Evolutionary conservation across 2,113 vertebrate species (phyloP).

Genomic region (Mungos mungo): DNA sequence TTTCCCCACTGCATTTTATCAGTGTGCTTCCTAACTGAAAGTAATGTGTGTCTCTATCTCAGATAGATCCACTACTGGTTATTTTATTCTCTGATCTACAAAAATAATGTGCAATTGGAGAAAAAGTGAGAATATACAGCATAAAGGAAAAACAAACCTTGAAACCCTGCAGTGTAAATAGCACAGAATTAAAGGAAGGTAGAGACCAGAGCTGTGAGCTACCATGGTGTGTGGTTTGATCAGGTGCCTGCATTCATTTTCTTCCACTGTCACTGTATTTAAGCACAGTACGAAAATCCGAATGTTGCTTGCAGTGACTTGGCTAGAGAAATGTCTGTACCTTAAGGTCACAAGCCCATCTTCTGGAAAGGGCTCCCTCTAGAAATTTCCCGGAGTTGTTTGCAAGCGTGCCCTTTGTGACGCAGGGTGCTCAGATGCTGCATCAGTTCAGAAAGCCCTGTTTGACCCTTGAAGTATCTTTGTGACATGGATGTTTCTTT

Average conservation of each 20-base stretch:
- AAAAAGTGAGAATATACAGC: constrained; percentile 2
- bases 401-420: neutral
- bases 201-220: neutral
- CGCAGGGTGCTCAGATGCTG: neutral
- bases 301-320: neutral
- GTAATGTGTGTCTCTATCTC: neutral
- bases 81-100: constrained; percentile 11
- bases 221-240: neutral
- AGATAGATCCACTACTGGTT: neutral
- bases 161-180: neutral
- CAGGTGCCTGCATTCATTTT: neutral
- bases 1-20: neutral
- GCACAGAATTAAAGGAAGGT: neutral
- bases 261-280: neutral
- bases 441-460: neutral
- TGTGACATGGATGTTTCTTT: neutral
- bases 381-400: neutral
- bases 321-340: neutral
- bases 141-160: neutral
- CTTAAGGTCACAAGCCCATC: neutral
- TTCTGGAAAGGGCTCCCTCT: neutral
- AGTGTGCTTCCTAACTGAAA: neutral
- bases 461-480: neutral
- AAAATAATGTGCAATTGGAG: neutral
- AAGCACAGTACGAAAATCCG: neutral